Base-by-base conservation (phyloP, 2,797 vertebrate genomes). In the Pyrocephalus nanus region DNA sequence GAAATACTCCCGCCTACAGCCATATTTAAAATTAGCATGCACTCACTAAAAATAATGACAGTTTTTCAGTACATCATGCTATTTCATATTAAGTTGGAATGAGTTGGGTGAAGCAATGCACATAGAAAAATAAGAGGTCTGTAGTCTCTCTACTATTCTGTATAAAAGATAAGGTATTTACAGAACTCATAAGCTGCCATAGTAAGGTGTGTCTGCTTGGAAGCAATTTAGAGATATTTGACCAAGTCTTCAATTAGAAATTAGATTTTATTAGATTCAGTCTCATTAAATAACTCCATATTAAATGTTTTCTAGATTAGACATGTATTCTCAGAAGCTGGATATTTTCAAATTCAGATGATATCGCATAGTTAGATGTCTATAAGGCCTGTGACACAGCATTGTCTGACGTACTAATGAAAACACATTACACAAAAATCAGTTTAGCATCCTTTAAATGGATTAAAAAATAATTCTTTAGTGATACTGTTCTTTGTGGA, bases 21-120 rank as follows among this genome's bases (percentile, higher is more conserved):
- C 13, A 27, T 12, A 21, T 32, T 88, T 87, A 80, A 93, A 96
- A 96, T 92, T 61, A 91, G 88, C 53, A 67, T 29, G 71, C 67
- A 58, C n/a, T 25, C 76, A 85, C 73, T 67, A 93, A 91, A 94
- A 94, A 92, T 90, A 88, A 74, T 55, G 54, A 77, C 18, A 51
- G 58, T 20, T 92, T 91, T 93, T 81, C 67, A 75, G 80, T 54
- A 85, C 38, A 57, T 22, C 6, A 79, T 88, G 71, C n/a, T 47
- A 60, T 87, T 93, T 96, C 64, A 40, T 64, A 71, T 71, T 82
- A 90, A 81, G 32, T 8, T 93, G 48, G 67, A 78, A 23, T n/a
- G 18, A 91, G n/a, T 11, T 84, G 71, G 17, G 18, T 88, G 80
- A 92, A 93, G 74, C 3, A 86, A 81, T 29, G 29, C 34, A 69